Percentiles rank a stretch among this genome's conserved stretches.
These are phyloP conservation scores for Guaruba guarouba DNA, from an alignment of 2,113 vertebrate species.

Conservation along the genomic window DNA sequence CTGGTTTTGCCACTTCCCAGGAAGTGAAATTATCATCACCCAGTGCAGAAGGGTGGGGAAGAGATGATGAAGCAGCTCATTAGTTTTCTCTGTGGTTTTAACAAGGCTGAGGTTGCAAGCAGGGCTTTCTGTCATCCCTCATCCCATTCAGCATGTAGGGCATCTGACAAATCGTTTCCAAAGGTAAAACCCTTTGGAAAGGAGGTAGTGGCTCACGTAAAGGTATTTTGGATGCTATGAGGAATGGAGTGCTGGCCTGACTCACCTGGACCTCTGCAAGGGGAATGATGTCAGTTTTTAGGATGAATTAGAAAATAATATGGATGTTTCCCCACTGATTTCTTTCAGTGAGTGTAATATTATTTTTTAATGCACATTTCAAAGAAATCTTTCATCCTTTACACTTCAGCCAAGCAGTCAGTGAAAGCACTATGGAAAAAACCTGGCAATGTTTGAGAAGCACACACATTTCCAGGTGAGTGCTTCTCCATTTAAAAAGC, in stretches of 20 bases:
- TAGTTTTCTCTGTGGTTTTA: neutral
- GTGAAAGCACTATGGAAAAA: neutral
- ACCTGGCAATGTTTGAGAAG: neutral
- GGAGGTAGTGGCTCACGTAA: neutral
- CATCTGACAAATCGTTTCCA: neutral
- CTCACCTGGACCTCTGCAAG: neutral
- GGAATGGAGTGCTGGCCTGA: neutral
- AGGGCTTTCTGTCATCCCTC: neutral
- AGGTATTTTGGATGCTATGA: accelerated
- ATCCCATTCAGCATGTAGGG: neutral
- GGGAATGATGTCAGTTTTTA: neutral
- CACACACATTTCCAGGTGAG: neutral
- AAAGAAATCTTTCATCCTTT: neutral
- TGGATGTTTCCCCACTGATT: neutral
- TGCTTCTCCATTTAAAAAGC: neutral
- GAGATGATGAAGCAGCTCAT: neutral
- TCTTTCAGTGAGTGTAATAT: neutral
- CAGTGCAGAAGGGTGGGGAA: neutral
- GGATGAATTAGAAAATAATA: neutral
- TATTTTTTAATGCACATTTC: neutral
- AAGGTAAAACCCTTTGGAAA: neutral
- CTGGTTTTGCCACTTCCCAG: neutral
- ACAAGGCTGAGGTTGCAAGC: neutral
- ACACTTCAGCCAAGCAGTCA: neutral
- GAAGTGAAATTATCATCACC: neutral